Percentiles rank a stretch among this genome's conserved stretches.
Evolutionary conservation across 2,888 invertebrate species (phyloP).

Genomic region (Heliconius erato): DNA sequence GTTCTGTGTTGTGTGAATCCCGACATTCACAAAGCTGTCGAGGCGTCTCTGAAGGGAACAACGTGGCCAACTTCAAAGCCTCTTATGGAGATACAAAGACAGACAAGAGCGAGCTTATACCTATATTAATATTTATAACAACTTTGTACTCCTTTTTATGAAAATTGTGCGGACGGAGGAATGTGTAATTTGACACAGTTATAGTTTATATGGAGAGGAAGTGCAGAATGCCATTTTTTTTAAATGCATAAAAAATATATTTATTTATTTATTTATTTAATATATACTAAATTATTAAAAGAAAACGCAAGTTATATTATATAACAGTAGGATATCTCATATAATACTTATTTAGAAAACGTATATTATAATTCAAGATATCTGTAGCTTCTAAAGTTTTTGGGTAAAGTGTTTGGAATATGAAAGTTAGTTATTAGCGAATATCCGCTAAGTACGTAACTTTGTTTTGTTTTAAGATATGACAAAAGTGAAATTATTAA

Average conservation of each 20-base stretch:
- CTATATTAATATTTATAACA: neutral
- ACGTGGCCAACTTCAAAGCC: conserved; percentile 33
- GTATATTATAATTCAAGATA: neutral
- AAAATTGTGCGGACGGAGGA: too few species aligned
- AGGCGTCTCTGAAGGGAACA: conserved; percentile 13
- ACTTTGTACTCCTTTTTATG: too few species aligned
- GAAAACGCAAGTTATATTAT: too few species aligned
- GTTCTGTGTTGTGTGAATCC: neutral
- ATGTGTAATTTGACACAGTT: too few species aligned
- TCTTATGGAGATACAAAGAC: conserved; percentile 29
- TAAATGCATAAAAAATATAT: too few species aligned
- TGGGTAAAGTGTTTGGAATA: neutral
- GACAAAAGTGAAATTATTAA: neutral
- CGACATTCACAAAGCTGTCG: conserved; percentile 14
- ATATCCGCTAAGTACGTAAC: neutral
- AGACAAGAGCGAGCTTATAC: neutral
- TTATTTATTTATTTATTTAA: too few species aligned
- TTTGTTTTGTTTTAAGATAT: neutral
- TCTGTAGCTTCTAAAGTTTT: conserved; percentile 2
- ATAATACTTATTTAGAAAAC: too few species aligned
- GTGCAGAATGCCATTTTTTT: too few species aligned
- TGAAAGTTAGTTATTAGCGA: neutral
- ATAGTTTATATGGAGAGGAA: too few species aligned
- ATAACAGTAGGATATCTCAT: too few species aligned
- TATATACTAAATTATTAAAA: too few species aligned